Evolutionary conservation across 2,888 invertebrate species (phyloP).

Genomic region (Embidobia sp.): DNA sequence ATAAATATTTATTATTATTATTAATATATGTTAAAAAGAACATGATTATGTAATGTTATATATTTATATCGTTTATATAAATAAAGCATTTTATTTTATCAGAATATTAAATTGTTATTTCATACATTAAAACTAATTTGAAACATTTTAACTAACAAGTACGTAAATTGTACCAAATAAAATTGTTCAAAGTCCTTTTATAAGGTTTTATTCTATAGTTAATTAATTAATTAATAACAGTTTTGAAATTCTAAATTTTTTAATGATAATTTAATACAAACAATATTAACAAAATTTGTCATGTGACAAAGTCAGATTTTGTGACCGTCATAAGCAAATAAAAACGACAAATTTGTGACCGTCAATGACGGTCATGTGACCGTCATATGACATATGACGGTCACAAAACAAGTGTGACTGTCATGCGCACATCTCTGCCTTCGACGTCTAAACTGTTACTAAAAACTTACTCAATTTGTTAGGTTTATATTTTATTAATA

Average conservation of each 20-base stretch:
- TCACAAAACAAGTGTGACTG: constrained; percentile 6
- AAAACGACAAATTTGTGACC: constrained; percentile 6
- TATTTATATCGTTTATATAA: too few relatives aligned
- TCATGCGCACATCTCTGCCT: constrained; percentile 6
- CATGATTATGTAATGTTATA: background rate
- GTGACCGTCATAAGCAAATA: background rate
- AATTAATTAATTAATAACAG: too few relatives aligned
- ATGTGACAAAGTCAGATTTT: background rate
- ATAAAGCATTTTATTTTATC: too few relatives aligned
- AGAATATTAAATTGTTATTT: too few relatives aligned
- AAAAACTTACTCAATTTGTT: too few relatives aligned
- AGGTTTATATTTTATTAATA: too few relatives aligned
- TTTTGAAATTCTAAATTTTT: background rate
- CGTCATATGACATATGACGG: constrained; percentile 1
- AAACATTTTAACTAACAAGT: too few relatives aligned
- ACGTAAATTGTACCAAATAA: too few relatives aligned
- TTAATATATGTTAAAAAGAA: background rate
- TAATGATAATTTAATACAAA: constrained; percentile 2
- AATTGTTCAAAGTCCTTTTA: too few relatives aligned
- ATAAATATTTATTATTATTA: background rate
- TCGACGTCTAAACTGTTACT: too few relatives aligned
- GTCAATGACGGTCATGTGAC: constrained; percentile 6
- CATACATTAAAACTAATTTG: too few relatives aligned
- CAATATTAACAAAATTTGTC: background rate
- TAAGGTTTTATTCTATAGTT: too few relatives aligned